Evolutionary conservation across 2,113 vertebrate genomes (phyloP).

Genomic region (Platysteira castanea): DNA sequence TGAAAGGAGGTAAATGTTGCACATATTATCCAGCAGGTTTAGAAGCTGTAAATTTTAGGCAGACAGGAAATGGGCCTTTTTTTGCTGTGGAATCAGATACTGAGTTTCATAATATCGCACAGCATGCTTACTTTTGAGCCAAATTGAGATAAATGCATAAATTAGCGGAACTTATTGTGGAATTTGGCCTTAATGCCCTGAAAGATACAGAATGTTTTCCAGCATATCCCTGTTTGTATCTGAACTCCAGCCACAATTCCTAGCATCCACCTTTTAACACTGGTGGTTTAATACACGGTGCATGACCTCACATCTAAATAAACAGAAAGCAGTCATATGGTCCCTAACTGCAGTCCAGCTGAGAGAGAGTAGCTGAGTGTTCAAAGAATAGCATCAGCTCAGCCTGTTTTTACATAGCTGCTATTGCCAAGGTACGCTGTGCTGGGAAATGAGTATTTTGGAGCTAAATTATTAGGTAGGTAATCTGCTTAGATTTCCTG

Average conservation of each 20-base stretch:
- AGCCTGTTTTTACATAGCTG: conserved; percentile 13
- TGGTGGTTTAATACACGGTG: not conserved
- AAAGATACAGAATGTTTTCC: not conserved
- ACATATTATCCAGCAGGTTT: not conserved
- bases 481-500: not conserved
- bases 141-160: conserved; percentile 7
- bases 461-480: not conserved
- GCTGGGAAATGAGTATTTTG: conserved; percentile 24
- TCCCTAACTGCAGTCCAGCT: conserved; percentile 43
- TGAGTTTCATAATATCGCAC: not conserved
- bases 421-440: conserved; percentile 36
- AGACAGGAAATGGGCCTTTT: not conserved
- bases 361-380: conserved; percentile 29
- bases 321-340: conserved; percentile 10
- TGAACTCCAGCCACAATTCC: not conserved
- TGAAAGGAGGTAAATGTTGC: not conserved
- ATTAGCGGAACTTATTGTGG: conserved; percentile 1
- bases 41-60: not conserved
- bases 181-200: not conserved
- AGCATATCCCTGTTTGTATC: not conserved
- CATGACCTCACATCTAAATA: conserved; percentile 17
- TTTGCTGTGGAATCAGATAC: not conserved
- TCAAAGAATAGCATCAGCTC: conserved; percentile 36
- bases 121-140: conserved; percentile 11
- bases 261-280: not conserved